Evolutionary conservation across 2,797 vertebrate genomes (phyloP).

Genomic region (Diglossa cyanea): DNA sequence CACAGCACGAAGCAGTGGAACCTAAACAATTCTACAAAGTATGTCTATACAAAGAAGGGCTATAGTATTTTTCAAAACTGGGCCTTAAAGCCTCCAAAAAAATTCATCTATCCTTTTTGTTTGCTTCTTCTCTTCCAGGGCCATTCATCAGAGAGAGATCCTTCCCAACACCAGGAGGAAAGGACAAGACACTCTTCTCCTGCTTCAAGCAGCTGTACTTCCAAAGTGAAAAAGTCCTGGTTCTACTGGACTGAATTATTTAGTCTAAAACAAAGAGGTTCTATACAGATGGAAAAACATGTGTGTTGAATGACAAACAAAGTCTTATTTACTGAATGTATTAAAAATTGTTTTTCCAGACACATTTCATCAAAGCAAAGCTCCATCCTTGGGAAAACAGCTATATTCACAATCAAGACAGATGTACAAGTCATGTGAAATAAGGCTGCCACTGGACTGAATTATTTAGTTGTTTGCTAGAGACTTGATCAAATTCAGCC

Average conservation of each 20-base stretch:
- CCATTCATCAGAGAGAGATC: background rate
- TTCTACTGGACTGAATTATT: constrained; percentile 47
- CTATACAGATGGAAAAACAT: constrained; percentile 20
- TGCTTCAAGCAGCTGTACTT: constrained; percentile 36
- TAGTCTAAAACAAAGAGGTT: constrained; percentile 51
- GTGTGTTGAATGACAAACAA: constrained; percentile 37
- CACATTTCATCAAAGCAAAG: constrained; percentile 47
- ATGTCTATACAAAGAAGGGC: constrained; percentile 4
- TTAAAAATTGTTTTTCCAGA: constrained; percentile 57
- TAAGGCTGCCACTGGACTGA: constrained; percentile 46
- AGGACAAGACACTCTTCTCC: constrained; percentile 48
- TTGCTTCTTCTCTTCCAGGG: constrained; percentile 1
- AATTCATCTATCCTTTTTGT: background rate
- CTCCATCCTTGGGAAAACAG: constrained; percentile 9
- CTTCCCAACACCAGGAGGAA: background rate
- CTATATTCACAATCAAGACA: constrained; percentile 44
- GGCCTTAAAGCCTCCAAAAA: background rate
- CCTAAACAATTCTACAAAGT: constrained; percentile 26
- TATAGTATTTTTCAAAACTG: background rate
- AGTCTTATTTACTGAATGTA: constrained; percentile 52
- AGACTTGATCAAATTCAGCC: constrained; percentile 42
- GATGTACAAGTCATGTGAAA: constrained; percentile 52
- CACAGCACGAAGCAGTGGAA: constrained; percentile 40
- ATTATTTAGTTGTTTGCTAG: constrained; percentile 64
- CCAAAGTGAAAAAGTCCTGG: constrained; percentile 20